Percentiles rank a stretch among this genome's conserved stretches.
phyloP scores from a whole-genome alignment of 2,888 invertebrate genomes.

The Ophion ventricosus region DNA sequence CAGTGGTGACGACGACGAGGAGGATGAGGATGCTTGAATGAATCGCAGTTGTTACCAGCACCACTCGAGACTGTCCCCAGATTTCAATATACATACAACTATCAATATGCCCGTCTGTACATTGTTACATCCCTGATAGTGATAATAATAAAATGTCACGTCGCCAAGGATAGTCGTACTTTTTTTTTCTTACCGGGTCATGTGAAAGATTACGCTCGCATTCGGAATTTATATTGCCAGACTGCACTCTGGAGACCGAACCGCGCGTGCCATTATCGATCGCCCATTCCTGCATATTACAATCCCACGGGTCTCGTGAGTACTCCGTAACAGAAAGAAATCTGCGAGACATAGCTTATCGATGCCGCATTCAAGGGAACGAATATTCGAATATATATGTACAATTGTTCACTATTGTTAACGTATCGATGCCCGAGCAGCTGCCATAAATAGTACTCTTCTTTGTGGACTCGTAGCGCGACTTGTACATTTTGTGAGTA shows the following conservation, averaged over 20 bases:
- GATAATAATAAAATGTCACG: background rate
- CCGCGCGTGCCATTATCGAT: too few species aligned
- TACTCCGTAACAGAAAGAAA: background rate
- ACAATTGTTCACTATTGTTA: too few species aligned
- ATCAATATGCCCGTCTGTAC: background rate
- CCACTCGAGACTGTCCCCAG: conserved; percentile 18
- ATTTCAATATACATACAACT: background rate
- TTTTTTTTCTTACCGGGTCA: too few species aligned
- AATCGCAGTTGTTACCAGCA: conserved; percentile 52
- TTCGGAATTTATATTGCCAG: conserved; percentile 2
- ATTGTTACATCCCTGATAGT: background rate
- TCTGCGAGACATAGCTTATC: background rate
- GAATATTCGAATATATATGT: background rate
- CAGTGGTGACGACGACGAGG: conserved; percentile 30
- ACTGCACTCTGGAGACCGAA: too few species aligned
- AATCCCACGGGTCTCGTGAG: too few species aligned
- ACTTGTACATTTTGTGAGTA: too few species aligned
- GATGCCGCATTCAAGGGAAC: background rate
- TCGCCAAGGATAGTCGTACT: too few species aligned
- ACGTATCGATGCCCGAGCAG: too few species aligned
- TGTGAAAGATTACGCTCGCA: background rate
- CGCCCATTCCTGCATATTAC: too few species aligned
- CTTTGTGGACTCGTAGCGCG: too few species aligned
- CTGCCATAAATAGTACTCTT: too few species aligned
- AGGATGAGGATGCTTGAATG: conserved; percentile 24